Conservation (phyloP, 2,113 vertebrate genomes). For the Centropus unirufus region DNA sequence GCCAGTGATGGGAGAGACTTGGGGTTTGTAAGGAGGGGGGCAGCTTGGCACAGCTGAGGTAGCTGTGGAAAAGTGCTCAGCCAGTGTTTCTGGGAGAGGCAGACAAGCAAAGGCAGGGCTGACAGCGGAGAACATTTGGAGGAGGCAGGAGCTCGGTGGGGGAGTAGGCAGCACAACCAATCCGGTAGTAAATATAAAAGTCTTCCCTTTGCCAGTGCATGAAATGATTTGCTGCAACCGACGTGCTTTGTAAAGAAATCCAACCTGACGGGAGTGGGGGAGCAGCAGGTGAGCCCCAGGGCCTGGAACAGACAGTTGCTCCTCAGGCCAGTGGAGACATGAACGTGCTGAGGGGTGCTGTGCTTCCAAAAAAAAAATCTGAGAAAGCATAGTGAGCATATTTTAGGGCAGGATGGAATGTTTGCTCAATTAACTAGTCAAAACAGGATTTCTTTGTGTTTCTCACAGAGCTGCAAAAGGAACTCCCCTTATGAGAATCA, state of each 20-base stretch:
- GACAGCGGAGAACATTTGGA: neutral
- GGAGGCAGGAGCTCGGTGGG: neutral
- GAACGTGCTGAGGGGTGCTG: neutral
- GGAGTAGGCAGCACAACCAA: neutral
- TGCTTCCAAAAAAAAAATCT: neutral
- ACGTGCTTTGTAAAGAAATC: neutral
- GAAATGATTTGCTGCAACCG: neutral
- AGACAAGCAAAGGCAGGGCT: neutral
- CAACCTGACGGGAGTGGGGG: neutral
- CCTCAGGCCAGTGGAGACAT: constrained; percentile 34
- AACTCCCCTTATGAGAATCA: constrained; percentile 38
- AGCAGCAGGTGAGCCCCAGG: constrained; percentile 52
- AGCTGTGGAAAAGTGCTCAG: neutral
- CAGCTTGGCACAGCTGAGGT: neutral
- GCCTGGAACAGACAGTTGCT: constrained; percentile 25
- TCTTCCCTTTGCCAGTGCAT: neutral
- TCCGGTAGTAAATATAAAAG: neutral
- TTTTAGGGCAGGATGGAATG: constrained; percentile 66
- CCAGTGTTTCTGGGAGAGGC: neutral
- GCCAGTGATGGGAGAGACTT: neutral
- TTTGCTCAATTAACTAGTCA: constrained; percentile 66
- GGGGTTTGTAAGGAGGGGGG: neutral
- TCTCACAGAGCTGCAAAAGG: constrained; percentile 4
- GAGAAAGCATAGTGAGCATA: constrained; percentile 66
- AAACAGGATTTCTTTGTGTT: constrained; percentile 64